These are phyloP conservation scores for Cygnus olor DNA, from an alignment of 2,797 vertebrate species.

Conservation along the genomic window DNA sequence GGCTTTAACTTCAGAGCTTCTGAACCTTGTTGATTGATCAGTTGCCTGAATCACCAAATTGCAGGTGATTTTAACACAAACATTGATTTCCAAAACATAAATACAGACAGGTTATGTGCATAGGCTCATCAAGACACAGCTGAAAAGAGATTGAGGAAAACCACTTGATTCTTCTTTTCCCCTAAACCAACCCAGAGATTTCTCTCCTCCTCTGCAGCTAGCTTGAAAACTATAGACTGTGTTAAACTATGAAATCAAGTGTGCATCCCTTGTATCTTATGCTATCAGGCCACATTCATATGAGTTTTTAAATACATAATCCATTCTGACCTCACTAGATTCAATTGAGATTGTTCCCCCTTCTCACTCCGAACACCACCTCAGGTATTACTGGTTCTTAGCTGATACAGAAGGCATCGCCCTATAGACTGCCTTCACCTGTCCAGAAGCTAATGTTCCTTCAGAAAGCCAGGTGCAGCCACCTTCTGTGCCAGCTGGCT, in stretches of 20 bases:
- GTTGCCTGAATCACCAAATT: background rate
- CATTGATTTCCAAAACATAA: background rate
- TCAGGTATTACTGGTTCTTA: background rate
- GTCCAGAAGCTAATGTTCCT: background rate
- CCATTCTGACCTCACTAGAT: background rate
- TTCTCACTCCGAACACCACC: background rate
- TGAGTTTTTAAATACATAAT: background rate
- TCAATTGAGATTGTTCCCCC: background rate
- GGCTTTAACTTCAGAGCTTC: background rate
- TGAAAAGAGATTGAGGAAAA: background rate
- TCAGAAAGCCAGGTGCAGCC: background rate
- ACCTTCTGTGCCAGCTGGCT: slow-evolving; percentile 14
- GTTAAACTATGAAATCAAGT: rapidly evolving
- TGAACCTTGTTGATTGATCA: background rate
- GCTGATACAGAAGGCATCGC: background rate
- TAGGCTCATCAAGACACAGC: background rate
- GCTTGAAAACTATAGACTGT: rapidly evolving
- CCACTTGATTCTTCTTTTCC: background rate
- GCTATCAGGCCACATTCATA: background rate
- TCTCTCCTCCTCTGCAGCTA: background rate
- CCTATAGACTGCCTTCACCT: background rate
- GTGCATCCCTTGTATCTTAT: background rate
- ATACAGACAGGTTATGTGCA: background rate
- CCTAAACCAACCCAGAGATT: background rate
- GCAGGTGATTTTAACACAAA: background rate